Base-by-base conservation (phyloP, 2,888 invertebrate genomes). In the Busseola fusca region DNA sequence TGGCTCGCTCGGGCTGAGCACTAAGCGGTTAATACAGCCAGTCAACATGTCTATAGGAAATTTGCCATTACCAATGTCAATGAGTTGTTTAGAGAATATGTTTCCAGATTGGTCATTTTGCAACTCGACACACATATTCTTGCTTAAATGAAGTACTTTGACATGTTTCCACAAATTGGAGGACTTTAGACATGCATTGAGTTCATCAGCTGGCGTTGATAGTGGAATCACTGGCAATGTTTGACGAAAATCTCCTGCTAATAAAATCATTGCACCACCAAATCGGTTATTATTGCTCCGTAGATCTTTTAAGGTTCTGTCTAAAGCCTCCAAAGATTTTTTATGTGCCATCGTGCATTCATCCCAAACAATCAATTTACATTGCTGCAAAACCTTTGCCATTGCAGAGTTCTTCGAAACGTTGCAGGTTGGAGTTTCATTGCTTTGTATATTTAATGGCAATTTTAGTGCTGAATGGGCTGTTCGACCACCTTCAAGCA, bases 401-500 rank as follows among this genome's bases (percentile, higher is more conserved):
- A 70, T 70, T 1, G 67, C 70, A 52, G 70, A 70, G 0, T 66
- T 58, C 58, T 3, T 66, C 1, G 67, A 50, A 70, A 70, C 0
- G 58, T 70, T 66, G 58, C 69, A 70, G 1, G 69, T 65, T 21
- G 69, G 66, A 58, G 40, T 50, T n/a, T 70, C 58, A 30, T 58
- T 70, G 1, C 1, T 70, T 66, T 70, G 58, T 0, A 67, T 1
- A 18, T 54, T 54, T 0, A 54, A 16, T 4, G 27, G 9, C 52
- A 52, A 52, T 14, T 52, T 52, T 6, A 52, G 25, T 1, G 52
- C 52, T 52, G 52, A 52, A 52, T 52, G 52, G 3, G 52, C 52
- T 52, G n/a, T 52, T 52, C n/a, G 52, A 50, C 50, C n/a, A 1
- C n/a, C 50, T 12, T 50, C n/a, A 10, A 50, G 12, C 50, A 50